Percentiles rank a stretch among this genome's conserved stretches.
Conservation (phyloP, 2,113 vertebrate genomes). For the Holacanthus passer region DNA sequence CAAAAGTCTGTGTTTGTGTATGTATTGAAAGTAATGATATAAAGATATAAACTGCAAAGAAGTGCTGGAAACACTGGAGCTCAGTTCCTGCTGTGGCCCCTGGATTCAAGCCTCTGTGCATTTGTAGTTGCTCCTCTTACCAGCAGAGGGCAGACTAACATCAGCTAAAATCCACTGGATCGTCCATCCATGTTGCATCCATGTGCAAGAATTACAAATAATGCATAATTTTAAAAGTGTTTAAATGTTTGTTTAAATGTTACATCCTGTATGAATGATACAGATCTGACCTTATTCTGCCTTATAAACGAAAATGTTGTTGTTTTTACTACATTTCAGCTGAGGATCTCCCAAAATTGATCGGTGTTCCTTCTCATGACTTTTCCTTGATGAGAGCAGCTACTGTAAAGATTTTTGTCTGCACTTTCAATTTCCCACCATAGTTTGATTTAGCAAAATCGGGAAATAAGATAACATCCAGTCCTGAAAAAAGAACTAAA, state of each 20-base stretch:
- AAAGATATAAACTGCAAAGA: not conserved
- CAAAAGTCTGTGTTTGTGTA: no score
- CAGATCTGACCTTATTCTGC: no score
- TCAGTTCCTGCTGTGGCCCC: not conserved
- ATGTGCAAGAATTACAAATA: not conserved
- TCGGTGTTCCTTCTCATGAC: not conserved
- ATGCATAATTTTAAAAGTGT: not conserved
- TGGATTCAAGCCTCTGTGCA: not conserved
- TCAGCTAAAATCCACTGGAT: not conserved
- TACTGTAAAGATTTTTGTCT: not conserved
- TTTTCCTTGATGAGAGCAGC: not conserved
- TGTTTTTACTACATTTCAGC: not conserved
- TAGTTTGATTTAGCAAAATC: not conserved
- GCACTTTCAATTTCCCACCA: not conserved
- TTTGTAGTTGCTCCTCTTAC: not conserved
- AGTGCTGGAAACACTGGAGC: no score
- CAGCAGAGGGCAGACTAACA: constrained; percentile 50
- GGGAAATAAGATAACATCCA: not conserved
- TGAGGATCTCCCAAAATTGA: no score
- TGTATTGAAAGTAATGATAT: not conserved
- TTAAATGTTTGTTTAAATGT: not conserved
- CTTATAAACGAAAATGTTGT: not conserved
- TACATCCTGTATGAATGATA: not conserved
- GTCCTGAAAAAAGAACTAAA: not conserved
- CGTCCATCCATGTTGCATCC: no score